A percentile compares a stretch with the other conserved stretches of the same genome.
These are phyloP conservation scores for Agelaius tricolor DNA, from an alignment of 2,113 vertebrate genomes.

Conservation along the genomic window DNA sequence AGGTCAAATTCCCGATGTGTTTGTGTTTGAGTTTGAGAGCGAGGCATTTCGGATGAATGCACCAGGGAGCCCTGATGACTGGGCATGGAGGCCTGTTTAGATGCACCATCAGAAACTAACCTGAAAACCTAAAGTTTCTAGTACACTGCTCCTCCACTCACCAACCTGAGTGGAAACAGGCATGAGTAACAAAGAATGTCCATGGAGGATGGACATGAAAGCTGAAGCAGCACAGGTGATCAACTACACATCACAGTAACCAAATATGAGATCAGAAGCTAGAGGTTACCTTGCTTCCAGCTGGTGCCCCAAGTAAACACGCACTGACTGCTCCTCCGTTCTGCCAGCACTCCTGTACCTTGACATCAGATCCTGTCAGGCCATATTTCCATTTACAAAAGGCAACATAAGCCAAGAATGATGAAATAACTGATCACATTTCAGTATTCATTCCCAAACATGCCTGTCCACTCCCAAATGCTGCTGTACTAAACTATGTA, in stretches of 20 bases:
- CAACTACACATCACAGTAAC: not conserved
- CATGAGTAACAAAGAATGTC: not conserved
- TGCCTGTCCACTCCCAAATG: not conserved
- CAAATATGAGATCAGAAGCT: not conserved
- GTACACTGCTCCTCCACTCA: rapidly evolving
- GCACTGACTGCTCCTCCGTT: not conserved
- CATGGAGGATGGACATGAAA: not conserved
- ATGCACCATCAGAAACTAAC: not conserved
- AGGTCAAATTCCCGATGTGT: not conserved
- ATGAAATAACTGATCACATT: not conserved
- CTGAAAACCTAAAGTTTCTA: not conserved
- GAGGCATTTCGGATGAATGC: not conserved
- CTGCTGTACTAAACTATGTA: not conserved
- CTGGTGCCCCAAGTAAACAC: not conserved
- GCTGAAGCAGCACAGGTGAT: not conserved
- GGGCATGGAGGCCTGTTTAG: not conserved
- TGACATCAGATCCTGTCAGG: not conserved
- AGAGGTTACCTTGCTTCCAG: not conserved
- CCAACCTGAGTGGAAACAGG: not conserved
- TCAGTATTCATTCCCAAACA: not conserved
- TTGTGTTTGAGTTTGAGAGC: not conserved
- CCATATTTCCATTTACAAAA: not conserved
- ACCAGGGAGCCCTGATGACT: not conserved
- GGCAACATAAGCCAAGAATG: not conserved
- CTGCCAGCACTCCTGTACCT: not conserved